phyloP scores from a whole-genome alignment of 92 coral and sea anemone species.

The Porites lobata region DNA sequence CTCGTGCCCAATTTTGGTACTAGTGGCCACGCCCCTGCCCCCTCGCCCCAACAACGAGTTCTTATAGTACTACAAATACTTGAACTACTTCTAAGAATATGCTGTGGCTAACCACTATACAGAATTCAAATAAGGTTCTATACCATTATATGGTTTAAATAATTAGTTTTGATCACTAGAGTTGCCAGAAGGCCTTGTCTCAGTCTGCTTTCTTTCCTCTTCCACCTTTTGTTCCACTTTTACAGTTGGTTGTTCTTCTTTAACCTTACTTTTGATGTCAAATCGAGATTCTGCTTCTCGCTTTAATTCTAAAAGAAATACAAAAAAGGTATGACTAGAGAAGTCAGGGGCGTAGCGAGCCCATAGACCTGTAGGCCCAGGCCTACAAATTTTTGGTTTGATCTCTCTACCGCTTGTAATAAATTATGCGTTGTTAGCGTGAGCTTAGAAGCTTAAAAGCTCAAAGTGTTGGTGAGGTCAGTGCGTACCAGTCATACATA shows the following conservation, averaged over 20 bases:
- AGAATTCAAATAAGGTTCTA: not conserved
- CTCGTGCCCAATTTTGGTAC: too few species aligned
- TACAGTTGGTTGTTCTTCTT: slow-evolving; percentile 28
- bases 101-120: not conserved
- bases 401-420: too few species aligned
- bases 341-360: not conserved
- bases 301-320: slow-evolving; percentile 48
- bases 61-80: too few species aligned
- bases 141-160: not conserved
- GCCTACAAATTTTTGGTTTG: too few species aligned
- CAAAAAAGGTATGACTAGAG: not conserved
- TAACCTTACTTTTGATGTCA: slow-evolving; percentile 51
- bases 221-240: slow-evolving; percentile 11
- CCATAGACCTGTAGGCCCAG: too few species aligned
- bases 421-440: too few species aligned
- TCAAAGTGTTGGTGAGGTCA: too few species aligned
- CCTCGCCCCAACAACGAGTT: too few species aligned
- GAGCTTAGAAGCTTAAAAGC: too few species aligned
- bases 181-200: not conserved
- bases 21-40: too few species aligned
- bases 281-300: slow-evolving; percentile 63
- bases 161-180: slow-evolving; percentile 1
- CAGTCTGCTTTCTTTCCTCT: not conserved
- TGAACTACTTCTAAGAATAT: too few species aligned
- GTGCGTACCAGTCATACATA: too few species aligned